Conservation (phyloP, 2,888 invertebrate genomes). For the Pachydiplax longipennis region DNA sequence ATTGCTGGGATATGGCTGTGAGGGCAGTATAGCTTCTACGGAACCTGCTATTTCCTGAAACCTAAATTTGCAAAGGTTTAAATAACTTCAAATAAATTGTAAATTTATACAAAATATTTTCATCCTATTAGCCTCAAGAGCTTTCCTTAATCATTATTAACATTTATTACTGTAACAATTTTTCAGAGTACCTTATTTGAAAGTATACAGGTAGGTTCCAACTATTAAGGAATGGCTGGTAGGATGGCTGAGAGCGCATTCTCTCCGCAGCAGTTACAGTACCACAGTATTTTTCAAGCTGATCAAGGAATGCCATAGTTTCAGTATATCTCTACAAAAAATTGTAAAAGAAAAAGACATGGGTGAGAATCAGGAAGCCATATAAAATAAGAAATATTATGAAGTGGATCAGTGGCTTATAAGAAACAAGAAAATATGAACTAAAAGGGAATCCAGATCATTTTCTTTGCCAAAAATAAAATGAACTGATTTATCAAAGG, state of each 20-base stretch:
- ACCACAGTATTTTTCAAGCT: constrained; percentile 72
- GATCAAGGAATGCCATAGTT: constrained; percentile 77
- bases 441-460: too few species aligned
- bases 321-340: constrained; percentile 72
- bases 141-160: background rate
- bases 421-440: too few species aligned
- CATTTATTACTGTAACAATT: background rate
- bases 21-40: constrained; percentile 62
- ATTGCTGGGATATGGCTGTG: constrained; percentile 7
- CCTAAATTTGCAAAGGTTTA: constrained; percentile 59
- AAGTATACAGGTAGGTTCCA: constrained; percentile 98
- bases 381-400: too few species aligned
- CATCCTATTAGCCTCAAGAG: background rate
- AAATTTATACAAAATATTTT: background rate
- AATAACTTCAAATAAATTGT: background rate
- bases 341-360: constrained; percentile 48
- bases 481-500: too few species aligned
- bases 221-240: constrained; percentile 79
- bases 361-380: background rate
- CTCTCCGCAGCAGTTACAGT: constrained; percentile 66
- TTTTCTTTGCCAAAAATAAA: too few species aligned
- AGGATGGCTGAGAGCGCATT: constrained; percentile 73
- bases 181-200: constrained; percentile 71
- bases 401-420: too few species aligned
- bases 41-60: constrained; percentile 91